Percentiles rank a stretch among this genome's conserved stretches.
These are phyloP conservation scores for Carettochelys insculpta DNA, from an alignment of 2,113 vertebrate genomes.

Conservation along the genomic window DNA sequence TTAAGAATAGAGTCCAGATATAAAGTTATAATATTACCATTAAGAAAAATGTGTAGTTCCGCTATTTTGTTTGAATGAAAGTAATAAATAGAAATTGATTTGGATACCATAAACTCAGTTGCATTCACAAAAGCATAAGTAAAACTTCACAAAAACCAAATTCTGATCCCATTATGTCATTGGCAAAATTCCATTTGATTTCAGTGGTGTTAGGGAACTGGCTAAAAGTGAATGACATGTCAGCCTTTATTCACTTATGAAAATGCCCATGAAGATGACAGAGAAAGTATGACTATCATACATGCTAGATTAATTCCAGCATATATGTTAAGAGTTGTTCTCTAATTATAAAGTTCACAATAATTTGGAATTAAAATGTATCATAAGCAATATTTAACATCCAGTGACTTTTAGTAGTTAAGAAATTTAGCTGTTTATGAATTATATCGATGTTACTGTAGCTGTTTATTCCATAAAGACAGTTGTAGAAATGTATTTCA, in stretches of 20 bases:
- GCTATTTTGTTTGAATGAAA: constrained; percentile 38
- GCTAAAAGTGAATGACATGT: background rate
- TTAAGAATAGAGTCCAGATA: background rate
- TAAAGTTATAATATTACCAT: constrained; percentile 9
- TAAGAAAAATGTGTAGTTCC: background rate
- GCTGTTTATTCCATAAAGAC: background rate
- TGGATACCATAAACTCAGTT: background rate
- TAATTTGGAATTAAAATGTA: constrained; percentile 5
- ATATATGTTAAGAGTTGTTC: background rate
- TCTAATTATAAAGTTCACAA: constrained; percentile 20
- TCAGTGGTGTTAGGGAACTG: background rate
- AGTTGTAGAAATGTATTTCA: constrained; percentile 7
- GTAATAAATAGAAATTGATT: background rate
- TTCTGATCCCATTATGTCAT: background rate
- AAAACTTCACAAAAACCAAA: background rate
- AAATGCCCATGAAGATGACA: constrained; percentile 21
- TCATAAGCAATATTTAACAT: constrained; percentile 11
- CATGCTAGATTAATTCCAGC: background rate
- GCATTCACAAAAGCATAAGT: background rate
- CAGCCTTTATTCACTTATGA: background rate
- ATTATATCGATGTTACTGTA: background rate
- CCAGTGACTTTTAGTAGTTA: background rate
- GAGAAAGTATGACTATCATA: constrained; percentile 6
- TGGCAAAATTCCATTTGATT: constrained; percentile 22
- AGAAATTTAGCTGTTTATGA: background rate